phyloP scores from a whole-genome alignment of 1,140 invertebrate genomes.

The Oryzaephilus surinamensis region DNA sequence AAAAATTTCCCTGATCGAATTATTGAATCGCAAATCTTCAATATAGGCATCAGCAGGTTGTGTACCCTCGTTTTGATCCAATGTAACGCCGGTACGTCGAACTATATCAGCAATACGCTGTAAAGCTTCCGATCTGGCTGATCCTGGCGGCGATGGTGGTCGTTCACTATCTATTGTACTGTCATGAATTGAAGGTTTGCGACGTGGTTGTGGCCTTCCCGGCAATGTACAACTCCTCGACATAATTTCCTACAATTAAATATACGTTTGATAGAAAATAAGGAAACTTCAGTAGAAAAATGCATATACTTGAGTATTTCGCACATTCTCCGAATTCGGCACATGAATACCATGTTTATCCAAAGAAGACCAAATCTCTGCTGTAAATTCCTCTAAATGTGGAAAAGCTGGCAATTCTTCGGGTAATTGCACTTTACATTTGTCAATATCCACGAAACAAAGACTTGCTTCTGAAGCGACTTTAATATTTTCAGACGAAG shows the following conservation, averaged over 20 bases:
- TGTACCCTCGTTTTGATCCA: conserved; percentile 31
- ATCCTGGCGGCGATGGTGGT: conserved; percentile 45
- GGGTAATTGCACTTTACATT: conserved; percentile 79
- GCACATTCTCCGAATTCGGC: conserved; percentile 28
- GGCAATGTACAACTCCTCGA: conserved; percentile 45
- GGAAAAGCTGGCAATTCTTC: conserved; percentile 94
- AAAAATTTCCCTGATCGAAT: conserved; percentile 86
- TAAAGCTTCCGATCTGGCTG: conserved; percentile 55
- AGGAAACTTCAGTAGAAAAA: background rate
- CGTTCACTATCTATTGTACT: conserved; percentile 57
- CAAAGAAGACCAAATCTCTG: conserved; percentile 72
- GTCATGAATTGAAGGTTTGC: conserved; percentile 66
- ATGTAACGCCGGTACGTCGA: conserved; percentile 53
- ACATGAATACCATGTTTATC: conserved; percentile 57
- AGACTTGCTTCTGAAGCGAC: conserved; percentile 69
- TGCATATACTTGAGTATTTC: conserved; percentile 28
- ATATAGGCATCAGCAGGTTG: conserved; percentile 60
- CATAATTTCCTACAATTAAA: conserved; percentile 39
- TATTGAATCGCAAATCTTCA: conserved; percentile 85
- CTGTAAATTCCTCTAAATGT: conserved; percentile 72
- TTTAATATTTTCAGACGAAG: conserved; percentile 38
- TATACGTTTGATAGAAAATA: background rate
- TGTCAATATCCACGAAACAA: conserved; percentile 94
- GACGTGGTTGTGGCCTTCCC: conserved; percentile 41
- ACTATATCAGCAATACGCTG: conserved; percentile 70